Evolutionary conservation across 1,140 invertebrate species (phyloP), one percentile per base, ranked within the genome.

Genomic region (Drepana arcuata): DNA sequence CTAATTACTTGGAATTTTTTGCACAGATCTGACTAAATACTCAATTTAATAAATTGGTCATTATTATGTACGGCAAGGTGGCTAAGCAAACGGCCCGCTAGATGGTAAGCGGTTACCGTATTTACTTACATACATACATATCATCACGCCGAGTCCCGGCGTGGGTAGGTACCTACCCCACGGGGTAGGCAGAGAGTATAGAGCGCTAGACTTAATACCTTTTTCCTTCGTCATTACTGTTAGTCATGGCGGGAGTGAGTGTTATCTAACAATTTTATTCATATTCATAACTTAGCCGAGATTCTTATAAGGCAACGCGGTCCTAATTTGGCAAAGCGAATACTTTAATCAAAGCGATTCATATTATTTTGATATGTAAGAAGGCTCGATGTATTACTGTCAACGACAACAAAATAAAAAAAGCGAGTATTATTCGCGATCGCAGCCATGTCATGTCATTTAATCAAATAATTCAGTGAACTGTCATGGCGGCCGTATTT

Each of bases 401-500:
- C 54, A 52, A 49, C 59, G 51, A 39, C 42, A 45, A 50, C 61
- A 56, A 69, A 62, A 56, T 56, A 40, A 56, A 50, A 59, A 50
- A 53, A 47, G 50, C 48, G 49, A 39, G n/a, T n/a, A 27, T 53
- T 45, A 61, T 67, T 67, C 48, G 52, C 56, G 53, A 46, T 59
- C 50, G 54, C 64, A 48, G 28, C 52, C 64, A 47, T 52, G 59
- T 68, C 66, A 62, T 63, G 59, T 71, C 69, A 59, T 74, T 64
- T 68, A 67, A 69, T 73, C 69, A 64, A 63, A 77, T 74, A 75
- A 72, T 73, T 80, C 72, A 80, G 60, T 62, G 68, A 61, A 68
- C 72, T 77, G 75, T 80, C 67, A 75, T 67, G 67, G 53, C 61
- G 43, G 42, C 74, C 75, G 61, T 78, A 74, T 77, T 75, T 80